Evolutionary conservation across 2,113 vertebrate species (phyloP).

Genomic region (Proterorhinus semilunaris): DNA sequence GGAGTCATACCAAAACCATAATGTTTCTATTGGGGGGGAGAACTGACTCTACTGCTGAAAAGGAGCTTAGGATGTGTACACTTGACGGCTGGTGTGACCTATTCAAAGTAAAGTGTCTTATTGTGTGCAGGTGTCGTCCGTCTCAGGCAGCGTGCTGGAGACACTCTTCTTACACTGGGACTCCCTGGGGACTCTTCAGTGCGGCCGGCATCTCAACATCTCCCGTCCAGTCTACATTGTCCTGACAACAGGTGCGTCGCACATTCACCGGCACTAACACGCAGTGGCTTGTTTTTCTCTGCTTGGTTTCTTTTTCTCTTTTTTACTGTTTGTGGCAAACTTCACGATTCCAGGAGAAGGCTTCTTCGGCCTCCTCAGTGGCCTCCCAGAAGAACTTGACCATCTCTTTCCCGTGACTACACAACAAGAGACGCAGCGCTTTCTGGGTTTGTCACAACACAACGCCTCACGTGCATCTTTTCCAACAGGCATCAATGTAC

Average conservation of each 20-base stretch:
- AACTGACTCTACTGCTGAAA: background rate
- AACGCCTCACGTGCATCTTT: background rate
- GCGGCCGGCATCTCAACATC: constrained; percentile 49
- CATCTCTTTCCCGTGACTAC: constrained; percentile 51
- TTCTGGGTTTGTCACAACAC: constrained; percentile 34
- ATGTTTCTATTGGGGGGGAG: background rate
- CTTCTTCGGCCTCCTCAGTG: constrained; percentile 80
- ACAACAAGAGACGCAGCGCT: constrained; percentile 17
- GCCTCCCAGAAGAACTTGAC: constrained; percentile 68
- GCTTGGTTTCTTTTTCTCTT: background rate
- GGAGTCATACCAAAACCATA: no score
- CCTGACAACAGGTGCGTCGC: constrained; percentile 74
- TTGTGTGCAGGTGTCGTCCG: constrained; percentile 53
- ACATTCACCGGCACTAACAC: background rate
- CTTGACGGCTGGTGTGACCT: constrained; percentile 36
- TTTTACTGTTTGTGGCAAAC: background rate
- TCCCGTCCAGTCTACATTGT: constrained; percentile 75
- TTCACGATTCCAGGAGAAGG: constrained; percentile 68
- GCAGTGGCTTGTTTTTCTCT: constrained; percentile 11
- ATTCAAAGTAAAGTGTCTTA: constrained; percentile 28
- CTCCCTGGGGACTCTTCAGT: constrained; percentile 58
- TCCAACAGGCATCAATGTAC: background rate
- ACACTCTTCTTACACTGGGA: constrained; percentile 68
- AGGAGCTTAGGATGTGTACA: constrained; percentile 26
- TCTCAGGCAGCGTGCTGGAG: constrained; percentile 62